Percentiles rank a stretch among this genome's conserved stretches.
phyloP scores from a whole-genome alignment of 2,888 invertebrate genomes.

The Drosophila melanosoma region DNA sequence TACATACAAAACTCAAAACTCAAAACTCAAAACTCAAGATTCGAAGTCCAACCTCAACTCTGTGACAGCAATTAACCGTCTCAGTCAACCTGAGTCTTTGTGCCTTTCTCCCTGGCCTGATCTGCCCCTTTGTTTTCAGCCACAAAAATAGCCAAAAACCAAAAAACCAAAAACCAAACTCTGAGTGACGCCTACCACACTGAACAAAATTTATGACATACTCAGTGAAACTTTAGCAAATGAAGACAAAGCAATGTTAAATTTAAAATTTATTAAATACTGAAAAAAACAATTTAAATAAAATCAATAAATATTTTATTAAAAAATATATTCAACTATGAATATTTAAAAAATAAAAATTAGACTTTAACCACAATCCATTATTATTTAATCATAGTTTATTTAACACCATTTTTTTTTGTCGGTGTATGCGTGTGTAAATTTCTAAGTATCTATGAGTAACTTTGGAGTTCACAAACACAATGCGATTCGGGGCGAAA shows the following conservation, averaged over 20 bases:
- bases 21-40: not conserved
- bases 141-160: slow-evolving; percentile 24
- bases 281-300: too few species aligned
- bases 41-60: slow-evolving; percentile 31
- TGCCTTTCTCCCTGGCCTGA: slow-evolving; percentile 46
- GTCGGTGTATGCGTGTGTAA: slow-evolving; percentile 39
- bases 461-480: slow-evolving; percentile 61
- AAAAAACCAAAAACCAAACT: slow-evolving; percentile 2
- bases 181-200: slow-evolving; percentile 34
- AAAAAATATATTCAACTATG: not conserved
- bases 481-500: slow-evolving; percentile 17
- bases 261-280: not conserved
- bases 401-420: not conserved
- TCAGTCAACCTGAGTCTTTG: slow-evolving; percentile 70
- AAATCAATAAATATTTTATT: not conserved
- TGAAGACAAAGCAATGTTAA: not conserved
- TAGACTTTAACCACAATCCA: not conserved
- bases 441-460: slow-evolving; percentile 52
- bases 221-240: not conserved
- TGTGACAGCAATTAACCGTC: slow-evolving; percentile 83
- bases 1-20: slow-evolving; percentile 6
- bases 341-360: not conserved
- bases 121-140: slow-evolving; percentile 49
- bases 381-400: not conserved
- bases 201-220: not conserved